Evolutionary conservation across 2,888 invertebrate species (phyloP).

Genomic region (Cataglyphis cursor): DNA sequence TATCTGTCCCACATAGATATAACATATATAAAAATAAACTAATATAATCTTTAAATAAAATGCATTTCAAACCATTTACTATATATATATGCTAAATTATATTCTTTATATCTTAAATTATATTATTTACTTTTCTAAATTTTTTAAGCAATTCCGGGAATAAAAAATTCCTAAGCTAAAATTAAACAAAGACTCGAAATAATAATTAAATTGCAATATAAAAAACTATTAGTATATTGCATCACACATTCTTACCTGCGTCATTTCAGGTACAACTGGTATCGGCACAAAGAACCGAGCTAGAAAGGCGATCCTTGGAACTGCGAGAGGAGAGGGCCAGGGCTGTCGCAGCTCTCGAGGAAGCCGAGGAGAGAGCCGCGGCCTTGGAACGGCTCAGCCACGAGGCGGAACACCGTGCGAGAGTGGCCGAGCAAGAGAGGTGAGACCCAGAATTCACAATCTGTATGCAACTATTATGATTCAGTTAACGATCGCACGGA

Average conservation of each 20-base stretch:
- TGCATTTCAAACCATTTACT: not conserved
- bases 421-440: slow-evolving; percentile 87
- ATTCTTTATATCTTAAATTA: not conserved
- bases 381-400: slow-evolving; percentile 92
- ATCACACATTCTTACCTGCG: not conserved
- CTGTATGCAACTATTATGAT: not conserved
- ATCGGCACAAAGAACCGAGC: slow-evolving; percentile 93
- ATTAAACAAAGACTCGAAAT: not conserved
- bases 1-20: not conserved
- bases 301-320: slow-evolving; percentile 93
- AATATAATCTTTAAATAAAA: not conserved
- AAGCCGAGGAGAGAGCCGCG: slow-evolving; percentile 95
- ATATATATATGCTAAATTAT: not conserved
- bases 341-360: slow-evolving; percentile 93
- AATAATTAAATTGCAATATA: not conserved
- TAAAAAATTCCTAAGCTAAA: not conserved
- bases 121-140: not conserved
- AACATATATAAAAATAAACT: not conserved
- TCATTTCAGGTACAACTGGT: slow-evolving; percentile 91
- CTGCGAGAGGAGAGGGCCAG: slow-evolving; percentile 94
- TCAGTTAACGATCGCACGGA: not conserved
- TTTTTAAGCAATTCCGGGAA: not conserved
- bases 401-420: slow-evolving; percentile 87
- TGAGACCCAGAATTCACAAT: slow-evolving; percentile 82
- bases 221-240: not conserved